phyloP scores from a whole-genome alignment of 1,140 invertebrate genomes.

The Macrostomum lignano region DNA sequence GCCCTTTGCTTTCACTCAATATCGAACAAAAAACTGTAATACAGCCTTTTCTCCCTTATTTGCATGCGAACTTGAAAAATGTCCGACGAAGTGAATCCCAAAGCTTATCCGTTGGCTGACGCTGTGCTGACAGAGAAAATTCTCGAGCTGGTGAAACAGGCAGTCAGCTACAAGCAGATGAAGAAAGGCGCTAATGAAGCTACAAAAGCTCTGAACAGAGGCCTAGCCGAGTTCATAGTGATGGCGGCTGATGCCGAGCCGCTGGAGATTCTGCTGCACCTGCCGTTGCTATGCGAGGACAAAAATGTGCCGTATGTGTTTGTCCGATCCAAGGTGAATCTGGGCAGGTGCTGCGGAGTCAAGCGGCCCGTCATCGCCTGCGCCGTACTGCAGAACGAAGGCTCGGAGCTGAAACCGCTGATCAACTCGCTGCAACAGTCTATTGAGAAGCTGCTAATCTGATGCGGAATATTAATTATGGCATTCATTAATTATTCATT shows the following conservation, averaged over 20 bases:
- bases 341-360: slow-evolving; percentile 87
- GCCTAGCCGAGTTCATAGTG: slow-evolving; percentile 75
- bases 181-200: slow-evolving; percentile 93
- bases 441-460: slow-evolving; percentile 83
- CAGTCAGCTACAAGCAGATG: slow-evolving; percentile 78
- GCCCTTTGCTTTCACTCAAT: too few species aligned
- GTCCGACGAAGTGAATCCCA: slow-evolving; percentile 59
- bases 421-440: slow-evolving; percentile 64
- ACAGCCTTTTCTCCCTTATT: too few species aligned
- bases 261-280: slow-evolving; percentile 77
- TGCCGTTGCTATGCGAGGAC: slow-evolving; percentile 88
- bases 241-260: slow-evolving; percentile 93
- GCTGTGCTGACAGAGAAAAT: slow-evolving; percentile 63
- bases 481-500: too few species aligned
- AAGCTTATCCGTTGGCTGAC: slow-evolving; percentile 87
- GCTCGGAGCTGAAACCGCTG: slow-evolving; percentile 76
- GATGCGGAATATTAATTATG: too few species aligned
- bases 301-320: slow-evolving; percentile 99
- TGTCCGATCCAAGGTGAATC: slow-evolving; percentile 68
- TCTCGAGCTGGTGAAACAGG: slow-evolving; percentile 74
- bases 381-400: slow-evolving; percentile 75
- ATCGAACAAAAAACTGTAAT: too few species aligned
- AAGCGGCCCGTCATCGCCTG: slow-evolving; percentile 82
- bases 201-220: slow-evolving; percentile 76
- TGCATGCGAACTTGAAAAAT: too few species aligned